A percentile compares a stretch with the other conserved stretches of the same genome.
Conservation (phyloP, 2,888 invertebrate genomes). For the Polyploca ridens region DNA sequence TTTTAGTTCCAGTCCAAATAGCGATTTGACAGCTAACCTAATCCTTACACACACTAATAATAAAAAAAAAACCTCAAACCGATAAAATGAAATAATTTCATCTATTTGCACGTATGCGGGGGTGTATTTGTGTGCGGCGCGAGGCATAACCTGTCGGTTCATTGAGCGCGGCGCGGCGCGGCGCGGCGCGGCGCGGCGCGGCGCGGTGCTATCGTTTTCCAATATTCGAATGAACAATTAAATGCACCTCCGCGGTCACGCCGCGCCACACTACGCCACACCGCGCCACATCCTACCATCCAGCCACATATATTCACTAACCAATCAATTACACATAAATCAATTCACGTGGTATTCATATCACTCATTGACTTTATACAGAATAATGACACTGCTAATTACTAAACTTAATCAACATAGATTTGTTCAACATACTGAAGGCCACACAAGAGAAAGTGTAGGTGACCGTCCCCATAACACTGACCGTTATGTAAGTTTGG, state of each 20-base stretch:
- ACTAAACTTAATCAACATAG: not conserved
- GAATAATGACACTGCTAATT: not conserved
- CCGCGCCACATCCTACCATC: not conserved
- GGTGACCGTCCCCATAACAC: not conserved
- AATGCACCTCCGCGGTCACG: not conserved
- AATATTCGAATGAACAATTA: conserved; percentile 7
- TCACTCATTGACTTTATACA: not conserved
- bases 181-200: not conserved
- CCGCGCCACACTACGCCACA: not conserved
- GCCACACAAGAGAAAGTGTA: not conserved
- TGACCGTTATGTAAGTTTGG: not conserved
- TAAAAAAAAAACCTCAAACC: too few relatives aligned
- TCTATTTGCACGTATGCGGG: too few relatives aligned
- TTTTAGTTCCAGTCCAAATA: too few relatives aligned
- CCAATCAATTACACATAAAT: too few relatives aligned
- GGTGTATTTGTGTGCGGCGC: not conserved
- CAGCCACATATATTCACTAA: not conserved
- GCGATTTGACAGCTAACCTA: too few relatives aligned
- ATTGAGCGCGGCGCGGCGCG: too few relatives aligned
- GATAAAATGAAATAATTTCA: too few relatives aligned
- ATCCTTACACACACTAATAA: too few relatives aligned
- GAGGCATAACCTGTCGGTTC: not conserved
- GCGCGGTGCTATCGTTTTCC: conserved; percentile 4
- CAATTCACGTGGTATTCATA: too few relatives aligned
- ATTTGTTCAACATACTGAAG: not conserved